Evolutionary conservation across 2,888 invertebrate genomes (phyloP).

Genomic region (Gastrophysa polygoni): DNA sequence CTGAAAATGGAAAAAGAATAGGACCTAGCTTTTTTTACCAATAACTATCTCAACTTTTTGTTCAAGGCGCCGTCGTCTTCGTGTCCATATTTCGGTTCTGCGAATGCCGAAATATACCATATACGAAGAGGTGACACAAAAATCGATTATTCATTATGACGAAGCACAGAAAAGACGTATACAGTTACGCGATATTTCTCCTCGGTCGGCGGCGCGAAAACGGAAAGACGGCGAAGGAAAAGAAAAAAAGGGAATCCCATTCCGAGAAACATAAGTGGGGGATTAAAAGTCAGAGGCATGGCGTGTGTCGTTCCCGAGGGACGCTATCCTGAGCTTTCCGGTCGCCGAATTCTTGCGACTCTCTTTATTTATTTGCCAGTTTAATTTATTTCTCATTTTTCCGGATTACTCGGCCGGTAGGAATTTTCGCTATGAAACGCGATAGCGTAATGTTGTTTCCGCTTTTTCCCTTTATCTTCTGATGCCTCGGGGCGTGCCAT

Average conservation of each 20-base stretch:
- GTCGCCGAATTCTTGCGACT: constrained; percentile 41
- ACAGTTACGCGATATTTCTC: neutral
- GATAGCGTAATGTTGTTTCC: constrained; percentile 33
- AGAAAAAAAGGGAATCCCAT: neutral
- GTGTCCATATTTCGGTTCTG: no score
- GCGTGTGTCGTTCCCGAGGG: neutral
- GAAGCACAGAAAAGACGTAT: no score
- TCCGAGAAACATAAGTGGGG: neutral
- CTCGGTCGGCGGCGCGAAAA: neutral
- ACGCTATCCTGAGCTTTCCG: constrained; percentile 9
- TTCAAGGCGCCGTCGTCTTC: no score
- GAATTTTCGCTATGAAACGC: constrained; percentile 35
- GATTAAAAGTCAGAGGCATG: neutral
- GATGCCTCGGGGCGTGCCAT: neutral
- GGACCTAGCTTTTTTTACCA: no score
- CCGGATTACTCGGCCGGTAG: constrained; percentile 30
- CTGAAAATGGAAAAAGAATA: no score
- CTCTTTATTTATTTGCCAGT: constrained; percentile 52
- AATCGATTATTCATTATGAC: no score
- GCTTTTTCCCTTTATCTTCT: constrained; percentile 15
- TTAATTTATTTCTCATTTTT: constrained; percentile 52
- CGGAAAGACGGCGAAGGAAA: neutral
- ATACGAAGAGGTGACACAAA: no score
- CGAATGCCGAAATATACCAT: no score
- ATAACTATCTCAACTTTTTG: no score